A percentile compares a stretch with the other conserved stretches of the same genome.
Conservation (phyloP, 2,888 invertebrate genomes). For the Apodemia zela region DNA sequence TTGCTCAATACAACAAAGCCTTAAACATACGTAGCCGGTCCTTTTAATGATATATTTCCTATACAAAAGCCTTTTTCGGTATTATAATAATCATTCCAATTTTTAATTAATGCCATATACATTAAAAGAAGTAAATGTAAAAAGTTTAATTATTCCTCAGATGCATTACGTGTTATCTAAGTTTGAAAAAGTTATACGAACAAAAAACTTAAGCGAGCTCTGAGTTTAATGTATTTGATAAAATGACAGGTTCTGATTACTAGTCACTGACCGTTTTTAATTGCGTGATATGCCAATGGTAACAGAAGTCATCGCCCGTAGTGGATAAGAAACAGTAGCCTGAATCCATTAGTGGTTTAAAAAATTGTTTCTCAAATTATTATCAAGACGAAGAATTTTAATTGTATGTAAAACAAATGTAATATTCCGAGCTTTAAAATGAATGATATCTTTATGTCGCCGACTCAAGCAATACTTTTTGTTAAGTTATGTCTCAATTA, state of each 20-base stretch:
- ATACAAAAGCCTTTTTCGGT: slow-evolving; percentile 28
- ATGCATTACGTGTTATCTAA: slow-evolving; percentile 69
- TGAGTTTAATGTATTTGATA: slow-evolving; percentile 78
- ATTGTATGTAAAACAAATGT: background rate
- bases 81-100: slow-evolving; percentile 33
- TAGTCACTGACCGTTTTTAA: slow-evolving; percentile 63
- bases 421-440: slow-evolving; percentile 8
- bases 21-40: slow-evolving; percentile 13
- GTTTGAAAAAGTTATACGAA: slow-evolving; percentile 61
- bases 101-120: slow-evolving; percentile 57
- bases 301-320: slow-evolving; percentile 35
- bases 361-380: background rate
- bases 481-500: too few species aligned
- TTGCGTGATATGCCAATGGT: slow-evolving; percentile 69
- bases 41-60: slow-evolving; percentile 30
- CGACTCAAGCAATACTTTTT: too few species aligned
- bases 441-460: background rate
- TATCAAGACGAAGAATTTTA: slow-evolving; percentile 5
- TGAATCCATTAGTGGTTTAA: slow-evolving; percentile 25
- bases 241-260: slow-evolving; percentile 75
- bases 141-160: slow-evolving; percentile 72
- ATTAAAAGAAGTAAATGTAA: slow-evolving; percentile 45
- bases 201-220: slow-evolving; percentile 59
- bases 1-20: slow-evolving; percentile 17
- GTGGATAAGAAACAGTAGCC: slow-evolving; percentile 38